Evolutionary conservation across 2,888 invertebrate species (phyloP), one percentile per base, ranked within the genome.

Genomic region (Aphelenchoides bicaudatus): DNA sequence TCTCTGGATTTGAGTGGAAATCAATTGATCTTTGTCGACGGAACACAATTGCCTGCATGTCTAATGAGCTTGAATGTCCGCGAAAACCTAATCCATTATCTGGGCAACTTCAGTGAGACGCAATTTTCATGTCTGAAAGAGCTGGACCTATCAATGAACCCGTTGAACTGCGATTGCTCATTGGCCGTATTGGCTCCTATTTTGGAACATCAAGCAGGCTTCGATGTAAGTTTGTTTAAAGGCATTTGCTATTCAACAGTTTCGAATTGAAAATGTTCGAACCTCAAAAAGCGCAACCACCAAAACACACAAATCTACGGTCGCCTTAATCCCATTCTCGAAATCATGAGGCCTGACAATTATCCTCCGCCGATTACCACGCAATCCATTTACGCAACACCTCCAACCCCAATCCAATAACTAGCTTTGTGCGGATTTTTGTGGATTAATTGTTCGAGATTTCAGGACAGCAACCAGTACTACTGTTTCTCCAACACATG

Each of bases 111-210:
- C 61, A 29, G 54, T 58, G 39, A 52, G 59, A 57, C 62, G 37
- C 52, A 67, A 39, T 46, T 58, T 10, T 38, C 59, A 5, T 62
- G 54, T 38, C 64, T 74, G 13, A 59, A 67, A 63, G 69, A 72
- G 49, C 59, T 75, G 30, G 67, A 71, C 38, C 37, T 75, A 10
- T 66, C 68, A 49, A 59, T 54, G 21, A 75, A 75, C 57, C 74
- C 75, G 10, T 61, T 74, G 23, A 55, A 65, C 10, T 76, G 76
- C 53, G 72, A 74, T 52, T 76, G 76, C 56, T 62, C 65, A 23
- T 62, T 75, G 3, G 63, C 63, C 39, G 61, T 63, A 10, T 58
- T 73, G 39, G 66, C 66, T 10, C 59, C 27, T 21, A 48, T 53
- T 16, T 31, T 54, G n/a, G 21, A 49, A 48, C 38, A 52, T 38